Evolutionary conservation across 37 sponge, comb jelly and placozoan genomes (phyloP).

Genomic region (Theonella swinhoei): DNA sequence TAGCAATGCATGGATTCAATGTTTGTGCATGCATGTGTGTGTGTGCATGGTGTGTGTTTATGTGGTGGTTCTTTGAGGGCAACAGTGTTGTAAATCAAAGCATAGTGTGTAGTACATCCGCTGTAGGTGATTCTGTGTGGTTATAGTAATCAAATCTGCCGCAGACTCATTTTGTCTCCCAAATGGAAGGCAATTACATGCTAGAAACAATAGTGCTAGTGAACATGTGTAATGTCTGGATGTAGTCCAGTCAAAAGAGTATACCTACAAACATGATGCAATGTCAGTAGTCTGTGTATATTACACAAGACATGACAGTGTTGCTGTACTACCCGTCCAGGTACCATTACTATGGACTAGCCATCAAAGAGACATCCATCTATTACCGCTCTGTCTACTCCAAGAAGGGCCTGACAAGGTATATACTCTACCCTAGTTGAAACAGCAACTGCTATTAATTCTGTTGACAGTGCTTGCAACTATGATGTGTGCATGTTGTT

Average conservation of each 20-base stretch:
- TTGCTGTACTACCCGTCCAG: constrained; percentile 1
- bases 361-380: constrained; percentile 86
- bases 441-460: background rate
- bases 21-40: background rate
- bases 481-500: too few species aligned
- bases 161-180: background rate
- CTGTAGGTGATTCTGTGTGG: background rate
- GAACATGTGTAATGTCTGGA: too few species aligned
- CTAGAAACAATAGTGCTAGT: too few species aligned
- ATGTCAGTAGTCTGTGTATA: background rate
- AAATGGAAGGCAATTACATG: too few species aligned
- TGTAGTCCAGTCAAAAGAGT: too few species aligned
- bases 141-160: background rate
- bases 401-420: constrained; percentile 77
- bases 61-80: too few species aligned
- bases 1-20: too few species aligned
- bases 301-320: background rate
- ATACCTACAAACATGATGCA: too few species aligned
- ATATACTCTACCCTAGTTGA: background rate
- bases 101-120: background rate
- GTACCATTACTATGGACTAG: constrained; percentile 95
- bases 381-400: constrained; percentile 81
- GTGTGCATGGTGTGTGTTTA: background rate
- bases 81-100: background rate
- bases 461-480: background rate